phyloP scores from a whole-genome alignment of 1,140 invertebrate genomes.

The Polypedilum pembai region DNA sequence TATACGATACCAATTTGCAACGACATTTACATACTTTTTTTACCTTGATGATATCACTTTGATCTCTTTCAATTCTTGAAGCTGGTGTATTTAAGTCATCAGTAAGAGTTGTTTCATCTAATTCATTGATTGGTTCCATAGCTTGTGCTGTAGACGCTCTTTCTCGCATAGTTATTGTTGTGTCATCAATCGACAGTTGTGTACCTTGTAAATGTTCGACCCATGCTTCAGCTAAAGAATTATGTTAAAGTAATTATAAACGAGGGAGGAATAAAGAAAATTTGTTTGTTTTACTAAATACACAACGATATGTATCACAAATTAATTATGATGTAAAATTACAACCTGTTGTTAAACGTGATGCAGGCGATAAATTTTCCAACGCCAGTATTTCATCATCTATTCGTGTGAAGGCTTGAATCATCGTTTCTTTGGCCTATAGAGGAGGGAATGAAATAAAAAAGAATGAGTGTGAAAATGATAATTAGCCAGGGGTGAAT shows the following conservation, averaged over 20 bases:
- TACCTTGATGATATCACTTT: constrained; percentile 25
- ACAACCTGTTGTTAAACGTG: constrained; percentile 37
- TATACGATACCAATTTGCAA: background rate
- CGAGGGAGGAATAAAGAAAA: too few relatives aligned
- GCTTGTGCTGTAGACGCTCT: background rate
- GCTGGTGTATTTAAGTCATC: constrained; percentile 20
- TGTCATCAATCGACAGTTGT: constrained; percentile 32
- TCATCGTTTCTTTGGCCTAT: constrained; percentile 26
- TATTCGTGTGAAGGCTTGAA: constrained; percentile 32
- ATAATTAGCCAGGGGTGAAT: background rate
- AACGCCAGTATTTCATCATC: constrained; percentile 41
- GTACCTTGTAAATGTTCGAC: constrained; percentile 39
- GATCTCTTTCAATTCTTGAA: background rate
- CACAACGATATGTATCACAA: background rate
- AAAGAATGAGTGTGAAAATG: constrained; percentile 17
- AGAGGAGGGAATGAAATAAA: background rate
- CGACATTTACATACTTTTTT: background rate
- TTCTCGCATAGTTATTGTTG: background rate
- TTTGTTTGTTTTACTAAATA: too few relatives aligned
- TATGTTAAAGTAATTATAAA: background rate
- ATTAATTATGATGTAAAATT: background rate
- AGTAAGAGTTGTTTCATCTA: background rate
- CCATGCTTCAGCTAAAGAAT: constrained; percentile 37
- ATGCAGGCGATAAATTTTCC: constrained; percentile 39
- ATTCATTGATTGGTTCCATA: background rate